These are phyloP conservation scores for Meloidogyne chitwoodi DNA, from an alignment of 1,140 invertebrate species.

Conservation along the genomic window DNA sequence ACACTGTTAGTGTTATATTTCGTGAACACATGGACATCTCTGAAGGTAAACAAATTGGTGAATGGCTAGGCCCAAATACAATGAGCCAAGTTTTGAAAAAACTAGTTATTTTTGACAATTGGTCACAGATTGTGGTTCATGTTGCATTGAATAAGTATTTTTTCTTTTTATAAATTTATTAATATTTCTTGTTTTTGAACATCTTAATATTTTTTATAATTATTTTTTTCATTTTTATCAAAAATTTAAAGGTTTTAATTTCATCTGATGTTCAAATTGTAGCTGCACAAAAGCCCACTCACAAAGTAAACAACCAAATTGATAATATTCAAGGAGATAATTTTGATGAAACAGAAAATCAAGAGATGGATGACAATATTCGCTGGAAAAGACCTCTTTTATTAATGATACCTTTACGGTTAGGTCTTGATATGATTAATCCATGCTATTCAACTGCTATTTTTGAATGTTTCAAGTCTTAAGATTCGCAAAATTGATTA, in stretches of 20 bases:
- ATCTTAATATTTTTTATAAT: background rate
- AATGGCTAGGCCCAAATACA: conserved; percentile 99
- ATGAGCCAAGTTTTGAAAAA: conserved; percentile 85
- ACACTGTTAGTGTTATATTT: background rate
- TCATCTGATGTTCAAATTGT: conserved; percentile 48
- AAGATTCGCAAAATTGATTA: conserved; percentile 9
- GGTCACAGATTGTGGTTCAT: background rate
- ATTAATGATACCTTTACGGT: conserved; percentile 84
- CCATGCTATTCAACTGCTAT: conserved; percentile 47
- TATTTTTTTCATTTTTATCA: too few species aligned
- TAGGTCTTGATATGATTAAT: conserved; percentile 55
- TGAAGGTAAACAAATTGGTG: conserved; percentile 87
- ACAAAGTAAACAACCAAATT: conserved; percentile 15
- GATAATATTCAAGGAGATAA: background rate
- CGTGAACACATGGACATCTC: conserved; percentile 76
- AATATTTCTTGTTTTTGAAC: too few species aligned
- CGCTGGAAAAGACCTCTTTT: conserved; percentile 69
- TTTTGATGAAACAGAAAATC: background rate
- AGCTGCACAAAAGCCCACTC: conserved; percentile 31
- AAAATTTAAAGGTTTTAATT: conserved; percentile 19
- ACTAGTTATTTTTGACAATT: conserved; percentile 65
- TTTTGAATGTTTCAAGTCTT: conserved; percentile 72
- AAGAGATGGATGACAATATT: background rate
- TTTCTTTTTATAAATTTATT: too few species aligned
- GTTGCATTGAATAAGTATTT: background rate